A percentile compares a stretch with the other conserved stretches of the same genome.
Conservation (phyloP, 2,888 invertebrate species). For the Latrodectus hesperus region DNA sequence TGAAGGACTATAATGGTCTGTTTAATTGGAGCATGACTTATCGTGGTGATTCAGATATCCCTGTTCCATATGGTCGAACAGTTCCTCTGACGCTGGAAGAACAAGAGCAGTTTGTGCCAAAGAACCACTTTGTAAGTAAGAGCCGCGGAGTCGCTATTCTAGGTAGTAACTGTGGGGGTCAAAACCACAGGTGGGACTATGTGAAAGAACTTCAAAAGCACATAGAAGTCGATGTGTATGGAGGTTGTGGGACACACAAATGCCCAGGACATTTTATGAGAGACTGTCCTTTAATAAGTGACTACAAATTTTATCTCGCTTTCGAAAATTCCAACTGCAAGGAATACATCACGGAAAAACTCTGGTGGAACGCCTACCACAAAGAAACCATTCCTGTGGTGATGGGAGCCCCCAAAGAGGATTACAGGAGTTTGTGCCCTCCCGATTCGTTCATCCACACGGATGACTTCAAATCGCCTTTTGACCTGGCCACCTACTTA, state of each 20-base stretch:
- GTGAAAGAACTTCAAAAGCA: constrained; percentile 73
- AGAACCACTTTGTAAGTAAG: constrained; percentile 41
- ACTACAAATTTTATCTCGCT: constrained; percentile 82
- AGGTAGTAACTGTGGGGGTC: constrained; percentile 73
- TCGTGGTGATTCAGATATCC: constrained; percentile 77
- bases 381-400: constrained; percentile 78
- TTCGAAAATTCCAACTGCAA: constrained; percentile 83
- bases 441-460: constrained; percentile 80
- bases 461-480: constrained; percentile 76
- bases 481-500: constrained; percentile 66
- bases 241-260: constrained; percentile 75
- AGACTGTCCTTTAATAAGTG: constrained; percentile 79
- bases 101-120: background rate
- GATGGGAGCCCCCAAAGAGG: constrained; percentile 78
- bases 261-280: constrained; percentile 81
- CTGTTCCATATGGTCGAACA: constrained; percentile 75
- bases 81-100: constrained; percentile 24
- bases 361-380: constrained; percentile 81
- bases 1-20: constrained; percentile 78
- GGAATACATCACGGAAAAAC: constrained; percentile 83
- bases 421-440: constrained; percentile 79
- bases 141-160: constrained; percentile 70
- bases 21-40: constrained; percentile 78
- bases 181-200: constrained; percentile 72
- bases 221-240: constrained; percentile 73